Conservation (phyloP, 2,113 vertebrate species). For the Cathartes aura region DNA sequence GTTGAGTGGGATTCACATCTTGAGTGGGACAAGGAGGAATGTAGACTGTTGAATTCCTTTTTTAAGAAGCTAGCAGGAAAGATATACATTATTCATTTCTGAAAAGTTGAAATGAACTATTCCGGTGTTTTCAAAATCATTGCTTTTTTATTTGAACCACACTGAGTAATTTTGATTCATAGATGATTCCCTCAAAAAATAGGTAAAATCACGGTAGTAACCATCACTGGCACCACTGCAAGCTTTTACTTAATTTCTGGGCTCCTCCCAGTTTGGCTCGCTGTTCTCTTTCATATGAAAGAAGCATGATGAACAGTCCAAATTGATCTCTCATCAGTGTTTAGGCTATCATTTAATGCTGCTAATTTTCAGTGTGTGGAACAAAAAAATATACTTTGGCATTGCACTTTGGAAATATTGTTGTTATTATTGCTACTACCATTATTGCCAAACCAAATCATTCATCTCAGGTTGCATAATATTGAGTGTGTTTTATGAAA, state of each 20-base stretch:
- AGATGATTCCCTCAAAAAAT: neutral
- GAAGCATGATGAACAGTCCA: neutral
- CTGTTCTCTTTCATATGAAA: neutral
- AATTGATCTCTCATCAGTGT: neutral
- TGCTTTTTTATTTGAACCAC: neutral
- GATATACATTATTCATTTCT: neutral
- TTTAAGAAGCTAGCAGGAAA: neutral
- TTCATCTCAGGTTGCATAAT: constrained; percentile 12
- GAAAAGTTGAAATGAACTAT: neutral
- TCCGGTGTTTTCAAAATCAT: neutral
- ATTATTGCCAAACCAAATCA: neutral
- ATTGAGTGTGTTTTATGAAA: neutral
- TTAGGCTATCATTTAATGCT: neutral
- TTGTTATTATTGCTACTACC: neutral
- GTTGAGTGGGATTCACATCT: neutral
- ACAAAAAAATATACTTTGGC: neutral
- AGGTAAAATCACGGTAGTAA: neutral
- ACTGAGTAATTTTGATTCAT: neutral
- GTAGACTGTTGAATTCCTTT: neutral
- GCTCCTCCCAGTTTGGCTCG: neutral
- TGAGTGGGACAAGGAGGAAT: neutral
- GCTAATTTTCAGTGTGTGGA: neutral
- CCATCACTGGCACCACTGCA: neutral
- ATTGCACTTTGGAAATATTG: neutral
- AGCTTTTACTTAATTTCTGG: neutral